phyloP scores from a whole-genome alignment of 2,113 vertebrate genomes.

The Calidris pugnax region DNA sequence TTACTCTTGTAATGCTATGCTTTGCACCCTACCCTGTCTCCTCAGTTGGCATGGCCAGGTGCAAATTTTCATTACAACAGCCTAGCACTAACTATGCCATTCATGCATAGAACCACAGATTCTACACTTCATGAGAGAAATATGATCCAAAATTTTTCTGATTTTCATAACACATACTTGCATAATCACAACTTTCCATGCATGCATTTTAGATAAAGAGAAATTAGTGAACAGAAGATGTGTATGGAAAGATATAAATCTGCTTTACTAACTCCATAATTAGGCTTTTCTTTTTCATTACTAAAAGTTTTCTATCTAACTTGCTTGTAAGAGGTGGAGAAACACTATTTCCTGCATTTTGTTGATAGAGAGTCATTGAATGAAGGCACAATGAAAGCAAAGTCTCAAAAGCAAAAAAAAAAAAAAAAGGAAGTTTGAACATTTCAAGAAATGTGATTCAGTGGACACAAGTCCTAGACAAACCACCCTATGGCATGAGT shows the following conservation, averaged over 20 bases:
- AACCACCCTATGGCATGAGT: neutral
- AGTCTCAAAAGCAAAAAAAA: neutral
- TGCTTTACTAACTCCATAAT: neutral
- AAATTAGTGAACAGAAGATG: neutral
- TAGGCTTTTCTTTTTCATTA: neutral
- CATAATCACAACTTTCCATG: neutral
- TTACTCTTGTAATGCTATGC: neutral
- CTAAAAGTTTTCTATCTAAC: neutral
- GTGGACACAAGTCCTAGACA: neutral
- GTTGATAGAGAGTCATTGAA: neutral
- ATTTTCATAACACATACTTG: neutral
- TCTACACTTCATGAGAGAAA: neutral
- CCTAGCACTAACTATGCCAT: neutral
- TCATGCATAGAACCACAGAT: neutral
- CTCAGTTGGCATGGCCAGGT: neutral
- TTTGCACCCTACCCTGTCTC: neutral
- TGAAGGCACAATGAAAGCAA: neutral
- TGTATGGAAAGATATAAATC: neutral
- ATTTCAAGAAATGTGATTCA: neutral
- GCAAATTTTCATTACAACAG: neutral
- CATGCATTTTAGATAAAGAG: neutral
- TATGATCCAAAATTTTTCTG: neutral
- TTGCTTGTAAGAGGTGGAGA: neutral
- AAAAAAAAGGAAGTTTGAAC: neutral
- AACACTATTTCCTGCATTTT: neutral